phyloP scores from a whole-genome alignment of 1,140 invertebrate genomes.

The Hyles euphorbiae region DNA sequence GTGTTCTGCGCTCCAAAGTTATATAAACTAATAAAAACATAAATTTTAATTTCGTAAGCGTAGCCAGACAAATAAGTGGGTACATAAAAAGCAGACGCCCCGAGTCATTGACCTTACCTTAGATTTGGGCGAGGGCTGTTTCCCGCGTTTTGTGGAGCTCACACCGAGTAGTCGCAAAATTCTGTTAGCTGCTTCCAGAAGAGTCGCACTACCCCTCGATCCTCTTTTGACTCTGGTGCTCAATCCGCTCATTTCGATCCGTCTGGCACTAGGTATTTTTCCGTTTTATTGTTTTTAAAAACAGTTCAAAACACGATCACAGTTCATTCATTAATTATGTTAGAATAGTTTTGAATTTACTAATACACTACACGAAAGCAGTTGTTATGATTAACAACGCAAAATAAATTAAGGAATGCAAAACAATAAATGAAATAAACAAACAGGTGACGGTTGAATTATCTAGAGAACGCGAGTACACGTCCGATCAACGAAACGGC shows the following conservation, averaged over 20 bases:
- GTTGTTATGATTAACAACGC: conserved; percentile 7
- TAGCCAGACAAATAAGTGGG: too few species aligned
- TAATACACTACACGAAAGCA: conserved; percentile 11
- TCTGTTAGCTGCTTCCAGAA: conserved; percentile 73
- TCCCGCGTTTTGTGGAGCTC: conserved; percentile 71
- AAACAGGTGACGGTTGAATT: conserved; percentile 23
- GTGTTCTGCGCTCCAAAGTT: too few species aligned
- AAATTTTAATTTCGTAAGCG: too few species aligned
- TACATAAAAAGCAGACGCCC: too few species aligned
- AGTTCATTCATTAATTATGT: conserved; percentile 63
- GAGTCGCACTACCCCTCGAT: conserved; percentile 74
- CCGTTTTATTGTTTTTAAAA: conserved; percentile 57
- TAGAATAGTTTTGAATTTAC: conserved; percentile 8
- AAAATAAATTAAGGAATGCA: conserved; percentile 47
- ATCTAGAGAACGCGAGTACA: conserved; percentile 29
- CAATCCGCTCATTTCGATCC: conserved; percentile 73
- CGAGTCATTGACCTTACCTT: conserved; percentile 66
- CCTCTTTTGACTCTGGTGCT: conserved; percentile 73
- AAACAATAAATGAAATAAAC: conserved; percentile 32
- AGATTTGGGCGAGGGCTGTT: conserved; percentile 68
- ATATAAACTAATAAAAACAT: too few species aligned
- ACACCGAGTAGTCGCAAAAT: conserved; percentile 72
- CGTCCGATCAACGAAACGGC: conserved; percentile 49
- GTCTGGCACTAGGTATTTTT: conserved; percentile 54
- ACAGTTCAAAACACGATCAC: conserved; percentile 61